Conservation (phyloP, 2,797 vertebrate genomes). For the Oreonectes daqikongensis region DNA sequence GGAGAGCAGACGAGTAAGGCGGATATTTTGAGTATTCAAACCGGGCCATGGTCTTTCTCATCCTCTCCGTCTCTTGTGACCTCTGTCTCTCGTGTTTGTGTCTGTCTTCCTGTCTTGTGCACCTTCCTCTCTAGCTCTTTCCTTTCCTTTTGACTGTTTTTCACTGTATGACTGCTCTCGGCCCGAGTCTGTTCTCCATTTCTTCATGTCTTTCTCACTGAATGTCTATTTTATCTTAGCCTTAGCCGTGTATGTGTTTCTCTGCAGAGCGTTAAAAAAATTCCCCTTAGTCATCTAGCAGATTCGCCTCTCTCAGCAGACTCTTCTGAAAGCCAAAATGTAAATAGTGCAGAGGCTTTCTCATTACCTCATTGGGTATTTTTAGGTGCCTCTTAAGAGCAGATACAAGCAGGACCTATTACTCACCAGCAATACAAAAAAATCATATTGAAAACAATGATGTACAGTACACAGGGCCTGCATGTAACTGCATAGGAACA, state of each 20-base stretch:
- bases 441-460: constrained; percentile 63
- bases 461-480: constrained; percentile 54
- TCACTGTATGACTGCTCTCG: constrained; percentile 26
- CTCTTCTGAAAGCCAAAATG: constrained; percentile 67
- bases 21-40: constrained; percentile 22
- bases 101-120: constrained; percentile 28
- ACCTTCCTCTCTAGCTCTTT: constrained; percentile 33
- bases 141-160: constrained; percentile 37
- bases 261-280: constrained; percentile 52
- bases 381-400: constrained; percentile 76
- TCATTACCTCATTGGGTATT: constrained; percentile 78
- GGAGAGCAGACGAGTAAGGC: constrained; percentile 2
- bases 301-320: constrained; percentile 60
- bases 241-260: background rate
- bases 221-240: constrained; percentile 18
- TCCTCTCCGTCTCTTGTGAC: constrained; percentile 50
- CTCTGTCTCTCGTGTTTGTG: constrained; percentile 24
- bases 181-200: background rate
- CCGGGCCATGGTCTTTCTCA: constrained; percentile 33
- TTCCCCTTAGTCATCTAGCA: constrained; percentile 66
- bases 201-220: background rate
- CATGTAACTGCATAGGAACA: background rate
- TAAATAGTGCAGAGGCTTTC: constrained; percentile 78
- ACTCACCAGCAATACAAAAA: constrained; percentile 59
- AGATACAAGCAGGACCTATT: constrained; percentile 60